Conservation (phyloP, 2,888 invertebrate species). For the Eremobia ochroleuca region DNA sequence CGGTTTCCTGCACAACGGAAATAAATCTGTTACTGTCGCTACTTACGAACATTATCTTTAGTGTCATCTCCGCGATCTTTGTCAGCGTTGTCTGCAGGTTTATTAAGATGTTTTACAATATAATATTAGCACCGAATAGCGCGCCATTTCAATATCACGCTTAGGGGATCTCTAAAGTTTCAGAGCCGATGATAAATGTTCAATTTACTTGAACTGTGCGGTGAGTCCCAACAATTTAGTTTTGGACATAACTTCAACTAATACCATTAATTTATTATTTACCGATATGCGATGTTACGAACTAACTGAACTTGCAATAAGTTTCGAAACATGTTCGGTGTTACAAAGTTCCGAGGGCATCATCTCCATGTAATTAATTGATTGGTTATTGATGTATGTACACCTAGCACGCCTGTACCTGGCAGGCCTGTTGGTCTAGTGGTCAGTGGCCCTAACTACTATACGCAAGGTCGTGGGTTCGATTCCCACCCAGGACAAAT, state of each 20-base stretch:
- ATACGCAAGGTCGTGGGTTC: no score
- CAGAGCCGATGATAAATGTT: conserved; percentile 45
- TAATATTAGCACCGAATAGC: conserved; percentile 13
- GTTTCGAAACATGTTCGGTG: conserved; percentile 45
- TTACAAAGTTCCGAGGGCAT: conserved; percentile 49
- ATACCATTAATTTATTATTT: conserved; percentile 58
- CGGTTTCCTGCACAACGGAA: conserved; percentile 65
- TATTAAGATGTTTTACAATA: background rate
- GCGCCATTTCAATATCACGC: conserved; percentile 14
- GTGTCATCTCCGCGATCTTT: background rate
- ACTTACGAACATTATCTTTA: background rate
- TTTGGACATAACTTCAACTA: conserved; percentile 50
- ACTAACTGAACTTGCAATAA: conserved; percentile 58
- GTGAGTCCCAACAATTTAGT: conserved; percentile 34
- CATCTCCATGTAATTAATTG: conserved; percentile 50
- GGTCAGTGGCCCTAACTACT: no score
- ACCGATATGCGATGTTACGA: conserved; percentile 49
- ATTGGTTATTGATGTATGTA: conserved; percentile 47
- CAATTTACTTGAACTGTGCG: conserved; percentile 42
- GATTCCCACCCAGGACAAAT: no score
- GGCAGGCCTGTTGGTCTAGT: no score
- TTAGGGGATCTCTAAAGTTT: conserved; percentile 33
- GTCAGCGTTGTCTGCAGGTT: background rate
- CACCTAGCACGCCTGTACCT: no score
- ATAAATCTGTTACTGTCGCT: background rate